Base-by-base conservation (phyloP, 2,113 vertebrate species). In the Oryzias celebensis region DNA sequence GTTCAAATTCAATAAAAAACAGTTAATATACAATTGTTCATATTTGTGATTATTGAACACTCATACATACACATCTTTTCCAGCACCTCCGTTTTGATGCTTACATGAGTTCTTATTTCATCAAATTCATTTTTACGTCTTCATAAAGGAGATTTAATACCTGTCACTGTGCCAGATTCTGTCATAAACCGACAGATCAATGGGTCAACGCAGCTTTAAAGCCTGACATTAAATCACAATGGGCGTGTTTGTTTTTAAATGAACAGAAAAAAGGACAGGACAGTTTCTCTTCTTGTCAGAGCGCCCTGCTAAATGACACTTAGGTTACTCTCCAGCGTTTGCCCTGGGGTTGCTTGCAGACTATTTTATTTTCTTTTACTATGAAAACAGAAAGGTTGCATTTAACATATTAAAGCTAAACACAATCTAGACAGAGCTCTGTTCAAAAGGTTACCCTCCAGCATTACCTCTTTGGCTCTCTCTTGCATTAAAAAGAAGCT, bases 391-490 rank as follows among this genome's bases (percentile, higher is more conserved):
- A 36, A 18, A 60, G 52, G 2, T 36, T 53, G 45, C 26, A 65
- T 51, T 62, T 31, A 58, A 50, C 54, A 56, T 65, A 26, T 62
- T 24, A 75, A 78, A 56, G 68, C 50, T 28, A 23, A 65, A 58
- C 43, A 65, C 56, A 50, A 47, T 43, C 56, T 16, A 8, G 14
- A 62, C 26, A 14, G 60, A 12, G 0, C 31, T 59, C 23, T 52
- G 14, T 66, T 73, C 4, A 31, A 52, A 23, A 44, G 45, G 1
- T 20, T 44, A 43, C 61, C 71, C 51, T 62, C 43, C 3, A 61
- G 65, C 49, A 3, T 17, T 43, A 61, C 52, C 71, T n/a, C 58
- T 58, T 22, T n/a, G 47, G 53, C 56, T 53, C 36, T 50, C 43
- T 0, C 28, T 5, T 28, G 36, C 65, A 58, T 76, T 71, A 14